phyloP scores from a whole-genome alignment of 1,140 invertebrate species.

The Meteorus sp. region DNA sequence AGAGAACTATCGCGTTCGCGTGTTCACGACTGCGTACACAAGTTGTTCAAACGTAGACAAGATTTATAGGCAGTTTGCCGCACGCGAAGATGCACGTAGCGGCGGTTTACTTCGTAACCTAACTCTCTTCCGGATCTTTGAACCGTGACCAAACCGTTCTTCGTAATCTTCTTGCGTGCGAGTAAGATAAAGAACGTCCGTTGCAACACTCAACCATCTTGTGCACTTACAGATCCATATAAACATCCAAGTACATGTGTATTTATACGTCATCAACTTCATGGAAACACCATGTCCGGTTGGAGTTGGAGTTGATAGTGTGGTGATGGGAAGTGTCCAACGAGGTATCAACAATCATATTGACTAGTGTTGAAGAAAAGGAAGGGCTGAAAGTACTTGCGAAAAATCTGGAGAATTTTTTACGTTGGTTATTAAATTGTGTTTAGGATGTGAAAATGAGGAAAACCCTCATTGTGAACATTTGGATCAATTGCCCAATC shows the following conservation, averaged over 20 bases:
- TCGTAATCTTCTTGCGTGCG: constrained; percentile 31
- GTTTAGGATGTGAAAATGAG: no score
- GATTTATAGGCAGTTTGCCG: constrained; percentile 30
- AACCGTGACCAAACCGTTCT: constrained; percentile 30
- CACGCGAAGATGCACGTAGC: constrained; percentile 29
- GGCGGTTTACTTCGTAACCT: constrained; percentile 20
- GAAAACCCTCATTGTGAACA: no score
- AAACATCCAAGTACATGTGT: no score
- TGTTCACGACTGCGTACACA: constrained; percentile 29
- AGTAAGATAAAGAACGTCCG: constrained; percentile 28
- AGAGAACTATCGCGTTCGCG: constrained; percentile 16
- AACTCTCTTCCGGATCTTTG: constrained; percentile 32
- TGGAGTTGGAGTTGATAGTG: no score
- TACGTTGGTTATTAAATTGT: no score
- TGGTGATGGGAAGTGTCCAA: no score
- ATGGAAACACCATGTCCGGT: not conserved
- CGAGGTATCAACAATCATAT: not conserved
- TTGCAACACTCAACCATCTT: not conserved
- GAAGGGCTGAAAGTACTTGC: no score
- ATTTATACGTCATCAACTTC: constrained; percentile 8
- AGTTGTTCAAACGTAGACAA: constrained; percentile 28
- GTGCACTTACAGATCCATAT: constrained; percentile 8
- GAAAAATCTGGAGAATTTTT: no score
- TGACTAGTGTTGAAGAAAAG: no score
- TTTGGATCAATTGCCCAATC: no score